Base-by-base conservation (phyloP, 1,140 invertebrate genomes). In the Choristoneura fumiferana region DNA sequence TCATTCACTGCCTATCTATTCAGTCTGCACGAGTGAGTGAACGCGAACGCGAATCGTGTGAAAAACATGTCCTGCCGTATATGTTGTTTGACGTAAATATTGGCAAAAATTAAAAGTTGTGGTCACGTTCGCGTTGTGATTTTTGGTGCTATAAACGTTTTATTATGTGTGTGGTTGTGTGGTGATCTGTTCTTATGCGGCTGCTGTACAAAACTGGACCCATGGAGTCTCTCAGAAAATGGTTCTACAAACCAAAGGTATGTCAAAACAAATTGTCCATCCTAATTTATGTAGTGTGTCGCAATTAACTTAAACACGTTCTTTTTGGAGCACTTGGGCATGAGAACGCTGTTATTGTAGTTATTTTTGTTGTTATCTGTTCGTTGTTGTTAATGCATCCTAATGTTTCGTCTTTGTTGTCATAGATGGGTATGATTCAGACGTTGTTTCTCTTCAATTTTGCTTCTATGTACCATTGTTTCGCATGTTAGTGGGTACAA, bases 241-340 rank as follows among this genome's bases (percentile, higher is more conserved):
- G 95, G 95, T 94, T 97, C 81, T 96, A 96, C 90, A 96, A 94
- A 91, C 96, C 96, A 72, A 96, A 96, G 94, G 96, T 96, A 91
- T 91, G 90, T 90, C 73, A 73, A 78, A 81, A 69, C 74, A 75
- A n/a, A 73, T 70, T 72, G 56, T 60, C 65, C 62, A 61, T 52
- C 58, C 57, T 69, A 71, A 67, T 72, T 64, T 67, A 58, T 62
- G 55, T 33, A 39, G 58, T 57, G 39, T 58, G 33, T 56, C 60
- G 60, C 62, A 40, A 43, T 15, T 45, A 10, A 36, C 17, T 37
- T 40, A 29, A 29, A 29, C 6, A 29, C 22, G 22, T 6, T 29
- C 22, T 2, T 29, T 29, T 29, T 29, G 6, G 22, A 6, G 6
- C 22, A 29, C 22, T 29, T 2, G 22, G 22, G 22, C 22, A 3